Evolutionary conservation across 1,140 invertebrate genomes (phyloP).

Genomic region (Macrotrachela quadricornifera): DNA sequence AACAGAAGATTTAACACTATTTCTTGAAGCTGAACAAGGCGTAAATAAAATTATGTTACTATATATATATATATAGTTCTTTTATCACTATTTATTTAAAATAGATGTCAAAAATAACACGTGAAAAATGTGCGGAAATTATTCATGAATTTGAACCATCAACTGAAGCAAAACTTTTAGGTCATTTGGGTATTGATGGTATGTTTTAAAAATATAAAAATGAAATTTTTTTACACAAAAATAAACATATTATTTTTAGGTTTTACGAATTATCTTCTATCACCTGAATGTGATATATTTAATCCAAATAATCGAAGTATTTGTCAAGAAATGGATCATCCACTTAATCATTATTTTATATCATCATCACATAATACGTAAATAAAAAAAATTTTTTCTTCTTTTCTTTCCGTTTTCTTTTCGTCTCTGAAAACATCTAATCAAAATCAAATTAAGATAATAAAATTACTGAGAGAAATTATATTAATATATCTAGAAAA

Average conservation of each 20-base stretch:
- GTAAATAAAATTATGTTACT: conserved; percentile 31
- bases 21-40: conserved; percentile 44
- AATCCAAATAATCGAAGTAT: conserved; percentile 33
- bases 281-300: conserved; percentile 39
- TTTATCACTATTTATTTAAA: conserved; percentile 11
- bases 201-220: conserved; percentile 10
- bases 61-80: too few species aligned
- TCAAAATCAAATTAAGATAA: too few species aligned
- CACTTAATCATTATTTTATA: conserved; percentile 43
- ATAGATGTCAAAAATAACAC: conserved; percentile 32
- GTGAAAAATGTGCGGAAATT: conserved; percentile 32
- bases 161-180: conserved; percentile 34
- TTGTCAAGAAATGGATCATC: conserved; percentile 41
- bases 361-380: conserved; percentile 45
- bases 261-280: conserved; percentile 39
- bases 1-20: conserved; percentile 38
- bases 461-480: too few species aligned
- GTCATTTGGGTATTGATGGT: conserved; percentile 41
- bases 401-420: too few species aligned
- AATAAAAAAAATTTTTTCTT: too few species aligned
- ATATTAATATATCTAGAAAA: too few species aligned
- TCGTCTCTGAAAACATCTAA: too few species aligned
- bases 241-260: conserved; percentile 22
- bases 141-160: conserved; percentile 40
- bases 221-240: too few species aligned